A percentile compares a stretch with the other conserved stretches of the same genome.
phyloP scores from a whole-genome alignment of 2,888 invertebrate species.

The Drosophila nr. perissopoda region DNA sequence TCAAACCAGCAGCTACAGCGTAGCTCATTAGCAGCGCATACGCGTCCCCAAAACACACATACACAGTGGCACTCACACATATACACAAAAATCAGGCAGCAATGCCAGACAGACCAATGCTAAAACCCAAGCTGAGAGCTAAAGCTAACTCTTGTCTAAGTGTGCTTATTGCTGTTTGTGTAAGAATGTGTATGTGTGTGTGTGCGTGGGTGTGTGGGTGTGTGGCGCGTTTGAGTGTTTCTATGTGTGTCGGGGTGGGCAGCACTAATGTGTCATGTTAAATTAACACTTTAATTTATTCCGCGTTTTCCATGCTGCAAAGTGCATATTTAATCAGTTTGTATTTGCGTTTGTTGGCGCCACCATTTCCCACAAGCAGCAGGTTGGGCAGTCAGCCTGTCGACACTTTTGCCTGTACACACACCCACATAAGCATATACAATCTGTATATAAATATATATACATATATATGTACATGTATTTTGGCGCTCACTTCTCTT shows the following conservation, averaged over 20 bases:
- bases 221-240: slow-evolving; percentile 28
- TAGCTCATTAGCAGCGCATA: slow-evolving; percentile 66
- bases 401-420: slow-evolving; percentile 30
- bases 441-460: background rate
- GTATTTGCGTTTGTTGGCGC: slow-evolving; percentile 67
- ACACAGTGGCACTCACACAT: slow-evolving; percentile 15
- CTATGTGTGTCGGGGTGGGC: slow-evolving; percentile 46
- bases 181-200: slow-evolving; percentile 21
- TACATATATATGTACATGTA: slow-evolving; percentile 1
- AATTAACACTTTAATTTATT: slow-evolving; percentile 83
- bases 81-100: slow-evolving; percentile 39
- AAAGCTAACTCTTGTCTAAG: slow-evolving; percentile 59
- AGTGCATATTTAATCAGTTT: slow-evolving; percentile 82
- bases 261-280: slow-evolving; percentile 82
- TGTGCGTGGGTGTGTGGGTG: slow-evolving; percentile 29
- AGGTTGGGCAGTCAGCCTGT: slow-evolving; percentile 18
- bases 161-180: slow-evolving; percentile 33
- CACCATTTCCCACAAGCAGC: slow-evolving; percentile 23
- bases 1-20: slow-evolving; percentile 47
- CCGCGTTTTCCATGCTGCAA: slow-evolving; percentile 78
- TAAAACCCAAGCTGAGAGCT: slow-evolving; percentile 52
- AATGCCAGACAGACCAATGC: slow-evolving; percentile 46
- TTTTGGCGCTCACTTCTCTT: slow-evolving; percentile 25
- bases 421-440: background rate
- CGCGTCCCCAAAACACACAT: slow-evolving; percentile 41